Evolutionary conservation across 2,797 vertebrate genomes (phyloP).

Genomic region (Sebastes baramenuke): DNA sequence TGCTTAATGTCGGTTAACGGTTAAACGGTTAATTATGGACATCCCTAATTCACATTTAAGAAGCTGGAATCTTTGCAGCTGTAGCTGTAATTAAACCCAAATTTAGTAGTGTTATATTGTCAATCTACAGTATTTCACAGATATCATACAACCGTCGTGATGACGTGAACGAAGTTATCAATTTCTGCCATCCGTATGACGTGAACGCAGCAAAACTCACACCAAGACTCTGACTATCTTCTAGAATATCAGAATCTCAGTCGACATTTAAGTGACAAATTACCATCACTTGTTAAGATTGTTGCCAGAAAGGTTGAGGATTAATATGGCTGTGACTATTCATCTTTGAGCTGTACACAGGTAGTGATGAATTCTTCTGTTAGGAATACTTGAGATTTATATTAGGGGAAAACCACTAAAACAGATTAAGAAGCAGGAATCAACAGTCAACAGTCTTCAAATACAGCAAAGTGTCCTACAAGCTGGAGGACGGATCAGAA

Average conservation of each 20-base stretch:
- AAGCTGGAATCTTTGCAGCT: no score
- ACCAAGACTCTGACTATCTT: neutral
- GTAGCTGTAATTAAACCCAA: no score
- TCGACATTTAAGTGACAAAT: neutral
- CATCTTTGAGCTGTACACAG: neutral
- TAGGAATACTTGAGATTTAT: neutral
- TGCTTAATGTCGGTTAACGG: no score
- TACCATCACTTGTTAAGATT: neutral
- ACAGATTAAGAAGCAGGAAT: neutral
- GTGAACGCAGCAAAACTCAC: neutral
- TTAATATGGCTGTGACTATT: neutral
- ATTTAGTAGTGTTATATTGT: no score
- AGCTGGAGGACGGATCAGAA: neutral
- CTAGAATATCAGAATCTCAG: neutral
- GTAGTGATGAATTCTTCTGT: constrained; percentile 10
- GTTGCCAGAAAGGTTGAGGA: neutral
- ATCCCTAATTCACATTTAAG: no score
- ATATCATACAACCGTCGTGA: no score
- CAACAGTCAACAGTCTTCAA: neutral
- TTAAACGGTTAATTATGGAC: no score
- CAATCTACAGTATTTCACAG: no score
- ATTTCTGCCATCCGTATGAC: neutral
- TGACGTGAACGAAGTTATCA: no score
- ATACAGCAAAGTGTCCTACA: neutral
- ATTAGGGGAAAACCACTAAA: constrained; percentile 23